phyloP scores from a whole-genome alignment of 1,140 invertebrate species.

The Zaprionus africanus region DNA sequence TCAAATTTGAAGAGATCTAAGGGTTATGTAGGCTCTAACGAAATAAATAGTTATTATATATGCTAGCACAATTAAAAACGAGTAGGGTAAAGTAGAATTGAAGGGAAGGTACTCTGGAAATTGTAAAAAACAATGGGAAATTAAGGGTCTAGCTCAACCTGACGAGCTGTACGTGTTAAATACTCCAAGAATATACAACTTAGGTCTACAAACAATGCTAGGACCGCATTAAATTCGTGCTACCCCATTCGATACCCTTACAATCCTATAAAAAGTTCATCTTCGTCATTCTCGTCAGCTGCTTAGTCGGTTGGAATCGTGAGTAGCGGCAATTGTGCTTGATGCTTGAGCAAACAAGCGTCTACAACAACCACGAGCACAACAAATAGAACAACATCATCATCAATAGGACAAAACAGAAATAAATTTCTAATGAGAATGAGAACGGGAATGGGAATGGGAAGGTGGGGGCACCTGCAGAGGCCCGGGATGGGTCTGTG shows the following conservation, averaged over 20 bases:
- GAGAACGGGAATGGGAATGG: not conserved
- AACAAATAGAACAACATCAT: constrained; percentile 23
- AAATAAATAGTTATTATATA: too few relatives aligned
- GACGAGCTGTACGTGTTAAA: not conserved
- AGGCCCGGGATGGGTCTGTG: constrained; percentile 4
- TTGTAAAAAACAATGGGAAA: too few relatives aligned
- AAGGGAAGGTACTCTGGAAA: too few relatives aligned
- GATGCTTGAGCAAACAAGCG: constrained; percentile 13
- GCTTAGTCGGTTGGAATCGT: constrained; percentile 15
- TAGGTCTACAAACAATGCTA: not conserved
- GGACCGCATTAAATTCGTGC: not conserved
- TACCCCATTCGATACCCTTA: not conserved
- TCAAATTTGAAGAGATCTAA: too few relatives aligned
- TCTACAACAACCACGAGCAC: constrained; percentile 2
- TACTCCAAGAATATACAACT: not conserved
- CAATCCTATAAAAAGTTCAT: constrained; percentile 14
- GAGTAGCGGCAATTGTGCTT: constrained; percentile 16
- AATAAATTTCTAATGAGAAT: constrained; percentile 58
- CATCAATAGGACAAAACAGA: constrained; percentile 47
- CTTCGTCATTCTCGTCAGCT: constrained; percentile 30
- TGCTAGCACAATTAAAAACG: too few relatives aligned
- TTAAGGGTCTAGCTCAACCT: not conserved
- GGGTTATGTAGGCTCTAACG: too few relatives aligned
- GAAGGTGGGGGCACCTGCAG: not conserved
- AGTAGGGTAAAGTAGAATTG: too few relatives aligned